phyloP scores from a whole-genome alignment of 2,888 invertebrate species.

The Idaea dimidiata region DNA sequence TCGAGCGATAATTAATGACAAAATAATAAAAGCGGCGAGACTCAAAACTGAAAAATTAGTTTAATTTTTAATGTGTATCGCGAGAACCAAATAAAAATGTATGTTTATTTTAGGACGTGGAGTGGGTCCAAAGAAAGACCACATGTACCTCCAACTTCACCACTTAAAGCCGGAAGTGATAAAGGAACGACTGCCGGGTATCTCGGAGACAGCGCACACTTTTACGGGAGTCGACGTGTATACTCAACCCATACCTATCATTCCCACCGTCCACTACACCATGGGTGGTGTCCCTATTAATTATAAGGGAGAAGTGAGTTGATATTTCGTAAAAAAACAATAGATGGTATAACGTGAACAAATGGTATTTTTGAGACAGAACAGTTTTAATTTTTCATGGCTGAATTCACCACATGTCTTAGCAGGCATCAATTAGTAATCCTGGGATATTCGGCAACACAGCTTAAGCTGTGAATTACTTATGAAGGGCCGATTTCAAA shows the following conservation, averaged over 20 bases:
- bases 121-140: conserved; percentile 97
- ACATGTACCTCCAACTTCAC: conserved; percentile 95
- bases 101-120: conserved; percentile 83
- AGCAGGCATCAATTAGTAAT: too few species aligned
- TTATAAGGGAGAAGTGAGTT: conserved; percentile 90
- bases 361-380: too few species aligned
- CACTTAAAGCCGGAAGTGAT: conserved; percentile 95
- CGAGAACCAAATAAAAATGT: background rate
- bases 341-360: background rate
- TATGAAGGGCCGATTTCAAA: too few species aligned
- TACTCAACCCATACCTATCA: conserved; percentile 96
- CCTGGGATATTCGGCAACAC: too few species aligned
- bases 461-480: too few species aligned
- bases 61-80: too few species aligned
- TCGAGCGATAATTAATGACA: too few species aligned
- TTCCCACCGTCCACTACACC: conserved; percentile 99
- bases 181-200: conserved; percentile 91
- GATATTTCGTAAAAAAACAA: background rate
- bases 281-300: conserved; percentile 99
- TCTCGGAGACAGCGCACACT: conserved; percentile 98
- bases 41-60: too few species aligned
- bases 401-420: background rate
- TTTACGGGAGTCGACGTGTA: conserved; percentile 99
- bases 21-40: too few species aligned
- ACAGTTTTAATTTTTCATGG: background rate